Conservation (phyloP, 2,113 vertebrate species). For the Camarhynchus parvulus region DNA sequence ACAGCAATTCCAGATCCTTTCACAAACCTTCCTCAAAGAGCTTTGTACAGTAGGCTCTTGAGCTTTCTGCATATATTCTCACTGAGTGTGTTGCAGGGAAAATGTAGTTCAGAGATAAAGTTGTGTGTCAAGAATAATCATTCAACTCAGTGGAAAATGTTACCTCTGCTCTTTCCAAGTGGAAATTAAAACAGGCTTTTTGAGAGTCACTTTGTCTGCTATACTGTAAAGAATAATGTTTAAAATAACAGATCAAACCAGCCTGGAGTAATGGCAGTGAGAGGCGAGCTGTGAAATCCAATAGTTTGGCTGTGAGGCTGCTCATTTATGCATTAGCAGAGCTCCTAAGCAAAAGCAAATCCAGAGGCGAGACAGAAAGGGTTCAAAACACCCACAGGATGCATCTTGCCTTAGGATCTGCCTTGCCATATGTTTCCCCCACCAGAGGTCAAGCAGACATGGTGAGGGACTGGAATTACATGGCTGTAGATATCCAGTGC, state of each 20-base stretch:
- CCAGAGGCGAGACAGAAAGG: neutral
- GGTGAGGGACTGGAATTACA: neutral
- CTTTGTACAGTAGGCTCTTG: neutral
- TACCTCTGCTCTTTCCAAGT: constrained; percentile 76
- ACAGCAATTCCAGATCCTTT: neutral
- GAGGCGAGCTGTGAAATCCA: constrained; percentile 65
- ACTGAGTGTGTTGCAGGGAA: constrained; percentile 55
- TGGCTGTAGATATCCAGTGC: neutral
- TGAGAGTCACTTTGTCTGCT: constrained; percentile 76
- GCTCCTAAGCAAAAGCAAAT: constrained; percentile 61
- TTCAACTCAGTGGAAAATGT: constrained; percentile 78
- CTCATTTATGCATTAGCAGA: constrained; percentile 54
- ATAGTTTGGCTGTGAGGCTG: constrained; percentile 51
- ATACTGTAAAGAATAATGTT: constrained; percentile 71
- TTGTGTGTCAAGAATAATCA: constrained; percentile 67
- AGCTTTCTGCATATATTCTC: constrained; percentile 33
- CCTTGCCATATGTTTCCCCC: neutral
- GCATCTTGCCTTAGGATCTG: neutral
- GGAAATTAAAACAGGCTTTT: constrained; percentile 76
- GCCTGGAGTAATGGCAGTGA: constrained; percentile 58
- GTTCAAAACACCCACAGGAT: constrained; percentile 3
- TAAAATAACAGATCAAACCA: constrained; percentile 73
- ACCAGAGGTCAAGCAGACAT: neutral
- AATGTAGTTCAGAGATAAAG: constrained; percentile 71
- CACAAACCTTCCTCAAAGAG: neutral